Base-by-base conservation (phyloP, 1,140 invertebrate genomes). In the Drosophila paulistorum region DNA sequence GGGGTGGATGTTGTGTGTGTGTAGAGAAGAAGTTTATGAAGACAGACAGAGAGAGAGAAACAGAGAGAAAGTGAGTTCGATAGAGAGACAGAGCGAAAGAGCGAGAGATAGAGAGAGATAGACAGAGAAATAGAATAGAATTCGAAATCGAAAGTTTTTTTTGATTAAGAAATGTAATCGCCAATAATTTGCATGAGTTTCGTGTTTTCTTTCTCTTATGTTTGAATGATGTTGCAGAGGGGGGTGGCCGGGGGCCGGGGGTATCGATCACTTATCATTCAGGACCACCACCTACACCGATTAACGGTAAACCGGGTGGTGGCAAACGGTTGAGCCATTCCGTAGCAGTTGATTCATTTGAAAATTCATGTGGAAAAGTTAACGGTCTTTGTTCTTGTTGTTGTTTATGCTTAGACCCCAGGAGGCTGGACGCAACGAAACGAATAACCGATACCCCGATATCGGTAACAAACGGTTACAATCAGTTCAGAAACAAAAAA, bases 401-500 rank as follows among this genome's bases (percentile, higher is more conserved):
- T 79, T 81, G 63, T 72, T 72, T 74, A 87, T 87, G 77, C 77
- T 71, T 79, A 79, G 33, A 37, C 17, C 14, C 14, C 13, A n/a
- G 17, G 14, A 37, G 30, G 30, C 30, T 59, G n/a, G 14, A 37
- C 33, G 33, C 26, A 58, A 58, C 54, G 14, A 51, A 51, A 51
- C 45, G 45, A 51, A 51, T 51, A 51, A 51, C 45, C 45, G 45
- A 23, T 51, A 51, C 17, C 42, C 14, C 30, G 30, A 20, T 51
- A 51, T n/a, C 17, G 45, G 7, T 48, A 48, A 51, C 17, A 20
- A 51, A 9, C 45, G 17, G 45, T 20, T 20, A 51, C 3, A 42
- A 30, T 30, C 5, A 48, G 45, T 48, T 30, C 6, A 30, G n/a
- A n/a, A 17, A 17, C 17, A 17, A 17, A 17, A 17, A 17, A 30